A percentile compares a stretch with the other conserved stretches of the same genome.
phyloP scores from a whole-genome alignment of 1,140 invertebrate genomes.

The Chlorops oryzae region DNA sequence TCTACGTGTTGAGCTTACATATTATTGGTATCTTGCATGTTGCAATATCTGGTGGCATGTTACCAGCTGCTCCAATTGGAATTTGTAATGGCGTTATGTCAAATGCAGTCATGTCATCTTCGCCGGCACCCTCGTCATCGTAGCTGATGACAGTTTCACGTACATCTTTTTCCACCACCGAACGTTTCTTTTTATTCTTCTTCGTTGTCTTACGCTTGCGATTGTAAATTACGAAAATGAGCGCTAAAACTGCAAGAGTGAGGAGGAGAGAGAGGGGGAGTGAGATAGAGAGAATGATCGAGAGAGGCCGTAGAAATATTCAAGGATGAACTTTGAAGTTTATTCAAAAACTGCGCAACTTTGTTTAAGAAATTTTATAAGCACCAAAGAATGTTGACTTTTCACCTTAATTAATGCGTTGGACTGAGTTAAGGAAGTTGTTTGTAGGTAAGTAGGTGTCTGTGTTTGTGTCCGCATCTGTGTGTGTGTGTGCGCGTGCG shows the following conservation, averaged over 20 bases:
- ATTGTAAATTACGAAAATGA: conserved; percentile 91
- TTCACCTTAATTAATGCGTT: no score
- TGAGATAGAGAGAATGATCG: neutral
- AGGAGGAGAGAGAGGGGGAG: neutral
- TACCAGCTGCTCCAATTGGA: conserved; percentile 77
- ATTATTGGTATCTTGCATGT: conserved; percentile 64
- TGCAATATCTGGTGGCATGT: conserved; percentile 69
- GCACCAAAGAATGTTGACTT: no score
- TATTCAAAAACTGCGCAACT: no score
- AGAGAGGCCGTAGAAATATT: neutral
- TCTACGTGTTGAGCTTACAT: conserved; percentile 61
- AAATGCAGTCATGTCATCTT: conserved; percentile 97
- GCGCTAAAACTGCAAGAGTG: conserved; percentile 70
- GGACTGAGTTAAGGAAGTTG: no score
- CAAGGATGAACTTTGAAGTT: no score
- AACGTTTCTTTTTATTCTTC: conserved; percentile 93
- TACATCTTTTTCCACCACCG: conserved; percentile 95
- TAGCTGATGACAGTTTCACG: conserved; percentile 98
- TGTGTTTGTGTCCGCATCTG: no score
- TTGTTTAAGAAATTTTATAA: no score
- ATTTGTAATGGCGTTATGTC: conserved; percentile 95
- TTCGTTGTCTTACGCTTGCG: conserved; percentile 79
- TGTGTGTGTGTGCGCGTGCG: no score
- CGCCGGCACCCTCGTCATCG: conserved; percentile 93
- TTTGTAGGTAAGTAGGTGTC: no score